Conservation (phyloP, 2,888 invertebrate species). For the Conops quadrifasciatus region DNA sequence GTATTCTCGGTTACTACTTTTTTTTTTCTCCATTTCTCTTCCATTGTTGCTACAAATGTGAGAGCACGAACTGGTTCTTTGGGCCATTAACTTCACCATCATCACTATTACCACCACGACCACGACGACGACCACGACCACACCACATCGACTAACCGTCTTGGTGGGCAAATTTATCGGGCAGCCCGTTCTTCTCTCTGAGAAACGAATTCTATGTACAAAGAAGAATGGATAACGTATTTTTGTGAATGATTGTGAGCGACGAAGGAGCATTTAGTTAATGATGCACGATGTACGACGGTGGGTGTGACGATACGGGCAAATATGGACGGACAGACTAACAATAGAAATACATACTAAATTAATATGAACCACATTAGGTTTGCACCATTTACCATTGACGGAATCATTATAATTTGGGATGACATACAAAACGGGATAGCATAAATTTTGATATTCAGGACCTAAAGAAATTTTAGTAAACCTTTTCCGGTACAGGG, state of each 20-base stretch:
- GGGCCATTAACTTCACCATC: background rate
- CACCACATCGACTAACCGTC: no score
- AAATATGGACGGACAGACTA: background rate
- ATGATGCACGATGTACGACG: background rate
- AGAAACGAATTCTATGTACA: background rate
- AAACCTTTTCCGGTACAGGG: no score
- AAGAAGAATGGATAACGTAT: constrained; percentile 27
- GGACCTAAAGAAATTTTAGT: no score
- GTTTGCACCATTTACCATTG: no score
- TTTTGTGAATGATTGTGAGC: constrained; percentile 1
- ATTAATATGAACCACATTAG: no score
- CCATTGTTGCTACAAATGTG: constrained; percentile 1
- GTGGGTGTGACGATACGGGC: background rate
- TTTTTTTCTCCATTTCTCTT: background rate
- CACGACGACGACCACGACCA: no score
- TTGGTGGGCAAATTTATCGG: no score
- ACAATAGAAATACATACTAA: background rate
- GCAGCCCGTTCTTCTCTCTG: no score
- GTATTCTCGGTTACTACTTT: background rate
- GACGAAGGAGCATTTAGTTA: background rate
- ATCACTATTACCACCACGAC: no score
- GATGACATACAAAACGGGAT: no score
- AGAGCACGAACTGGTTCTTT: constrained; percentile 19
- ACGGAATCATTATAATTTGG: no score
- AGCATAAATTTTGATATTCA: no score